These are phyloP conservation scores for Sebastes minor DNA, from an alignment of 2,797 vertebrate species.

Conservation along the genomic window DNA sequence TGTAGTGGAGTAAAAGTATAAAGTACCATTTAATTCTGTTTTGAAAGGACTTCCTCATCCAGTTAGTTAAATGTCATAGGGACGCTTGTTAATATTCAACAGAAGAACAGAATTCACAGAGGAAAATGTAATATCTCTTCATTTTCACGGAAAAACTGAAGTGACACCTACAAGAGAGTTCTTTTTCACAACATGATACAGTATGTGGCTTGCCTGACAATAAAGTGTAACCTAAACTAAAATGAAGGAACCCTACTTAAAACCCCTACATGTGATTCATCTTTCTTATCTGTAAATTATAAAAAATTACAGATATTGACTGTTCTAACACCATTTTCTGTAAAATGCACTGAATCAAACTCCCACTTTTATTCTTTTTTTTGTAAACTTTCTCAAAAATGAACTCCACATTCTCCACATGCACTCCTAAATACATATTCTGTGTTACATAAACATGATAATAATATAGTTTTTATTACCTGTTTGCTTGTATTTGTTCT, in stretches of 20 bases:
- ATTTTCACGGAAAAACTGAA: not conserved
- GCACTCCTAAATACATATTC: not conserved
- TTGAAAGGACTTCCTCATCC: not conserved
- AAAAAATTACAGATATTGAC: not conserved
- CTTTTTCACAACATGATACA: not conserved
- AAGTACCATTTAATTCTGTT: no score
- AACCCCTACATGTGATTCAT: not conserved
- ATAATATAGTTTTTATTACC: not conserved
- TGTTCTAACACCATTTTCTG: not conserved
- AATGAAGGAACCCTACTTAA: not conserved
- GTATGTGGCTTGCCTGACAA: not conserved
- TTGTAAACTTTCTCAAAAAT: not conserved
- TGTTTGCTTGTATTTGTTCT: not conserved
- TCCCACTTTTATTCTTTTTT: not conserved
- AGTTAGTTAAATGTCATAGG: not conserved
- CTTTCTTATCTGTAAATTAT: not conserved
- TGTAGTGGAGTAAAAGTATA: not conserved
- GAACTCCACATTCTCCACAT: not conserved
- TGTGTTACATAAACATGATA: not conserved
- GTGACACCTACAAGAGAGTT: not conserved
- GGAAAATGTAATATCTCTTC: not conserved
- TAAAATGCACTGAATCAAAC: not conserved
- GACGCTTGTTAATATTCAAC: constrained; percentile 1
- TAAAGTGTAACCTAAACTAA: not conserved
- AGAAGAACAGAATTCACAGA: not conserved